A percentile compares a stretch with the other conserved stretches of the same genome.
Evolutionary conservation across 2,888 invertebrate species (phyloP).

Genomic region (Diaprepes abbreviatus): DNA sequence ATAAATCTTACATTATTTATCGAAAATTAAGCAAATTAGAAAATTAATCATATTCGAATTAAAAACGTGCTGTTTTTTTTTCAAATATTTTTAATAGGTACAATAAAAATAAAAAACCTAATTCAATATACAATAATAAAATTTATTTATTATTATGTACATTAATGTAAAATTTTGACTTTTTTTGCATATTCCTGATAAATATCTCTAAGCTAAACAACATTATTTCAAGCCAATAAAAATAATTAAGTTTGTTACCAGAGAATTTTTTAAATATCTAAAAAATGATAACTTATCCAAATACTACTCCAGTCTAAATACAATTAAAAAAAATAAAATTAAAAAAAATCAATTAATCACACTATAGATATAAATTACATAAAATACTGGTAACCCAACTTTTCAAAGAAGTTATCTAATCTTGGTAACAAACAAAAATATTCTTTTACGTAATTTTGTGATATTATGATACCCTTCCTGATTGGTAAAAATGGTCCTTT

Average conservation of each 20-base stretch:
- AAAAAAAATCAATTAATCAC: too few species aligned
- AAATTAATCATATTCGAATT: too few species aligned
- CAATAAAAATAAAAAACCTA: slow-evolving; percentile 16
- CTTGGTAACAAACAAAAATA: background rate
- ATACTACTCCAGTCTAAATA: too few species aligned
- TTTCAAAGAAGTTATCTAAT: background rate
- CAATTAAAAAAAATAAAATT: too few species aligned
- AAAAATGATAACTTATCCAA: too few species aligned
- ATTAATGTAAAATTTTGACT: slow-evolving; percentile 47
- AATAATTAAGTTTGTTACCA: background rate
- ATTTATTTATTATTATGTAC: slow-evolving; percentile 48
- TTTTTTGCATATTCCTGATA: slow-evolving; percentile 11
- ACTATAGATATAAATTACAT: too few species aligned
- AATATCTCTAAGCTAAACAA: slow-evolving; percentile 13
- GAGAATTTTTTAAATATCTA: background rate
- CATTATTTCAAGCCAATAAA: slow-evolving; percentile 2
- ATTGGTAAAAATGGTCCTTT: slow-evolving; percentile 42
- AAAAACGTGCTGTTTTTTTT: too few species aligned
- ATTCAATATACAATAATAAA: slow-evolving; percentile 49
- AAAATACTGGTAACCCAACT: too few species aligned
- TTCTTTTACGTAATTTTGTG: slow-evolving; percentile 7
- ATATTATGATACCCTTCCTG: slow-evolving; percentile 31
- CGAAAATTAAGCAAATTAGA: too few species aligned
- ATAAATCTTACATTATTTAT: too few species aligned
- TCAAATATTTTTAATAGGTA: too few species aligned